Conservation (phyloP, 2,888 invertebrate species). For the Anthrax anthrax region DNA sequence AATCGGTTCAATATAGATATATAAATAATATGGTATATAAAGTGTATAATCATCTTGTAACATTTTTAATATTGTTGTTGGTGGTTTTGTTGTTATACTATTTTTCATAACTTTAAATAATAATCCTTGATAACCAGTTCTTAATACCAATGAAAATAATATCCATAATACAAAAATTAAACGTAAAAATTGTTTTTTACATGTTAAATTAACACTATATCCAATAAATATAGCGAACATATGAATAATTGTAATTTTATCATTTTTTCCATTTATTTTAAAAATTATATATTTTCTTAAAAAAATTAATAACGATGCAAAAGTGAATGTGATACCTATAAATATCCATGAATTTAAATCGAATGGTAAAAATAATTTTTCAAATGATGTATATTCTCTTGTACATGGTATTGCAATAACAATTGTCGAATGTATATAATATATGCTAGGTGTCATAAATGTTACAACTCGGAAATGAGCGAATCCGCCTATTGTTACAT, state of each 20-base stretch:
- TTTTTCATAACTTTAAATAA: slow-evolving; percentile 9
- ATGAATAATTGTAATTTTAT: too few species aligned
- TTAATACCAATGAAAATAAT: slow-evolving; percentile 5
- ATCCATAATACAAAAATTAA: slow-evolving; percentile 7
- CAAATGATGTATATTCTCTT: slow-evolving; percentile 4
- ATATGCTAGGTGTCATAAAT: slow-evolving; percentile 1
- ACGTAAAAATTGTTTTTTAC: too few species aligned
- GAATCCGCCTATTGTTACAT: slow-evolving; percentile 7
- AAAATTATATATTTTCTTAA: too few species aligned
- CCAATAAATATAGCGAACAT: too few species aligned
- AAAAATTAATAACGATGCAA: too few species aligned
- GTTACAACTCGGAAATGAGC: too few species aligned
- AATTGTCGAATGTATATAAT: slow-evolving; percentile 4
- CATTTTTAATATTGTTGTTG: neutral
- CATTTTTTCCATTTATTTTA: too few species aligned
- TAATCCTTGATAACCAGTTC: slow-evolving; percentile 12
- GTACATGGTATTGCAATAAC: slow-evolving; percentile 5
- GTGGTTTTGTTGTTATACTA: neutral
- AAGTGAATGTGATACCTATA: too few species aligned
- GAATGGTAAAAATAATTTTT: slow-evolving; percentile 9
- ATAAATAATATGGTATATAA: neutral
- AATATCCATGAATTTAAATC: slow-evolving; percentile 5
- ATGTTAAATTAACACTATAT: too few species aligned
- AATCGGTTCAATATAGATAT: neutral
- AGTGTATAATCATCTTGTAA: neutral